A percentile compares a stretch with the other conserved stretches of the same genome.
Evolutionary conservation across 2,113 vertebrate species (phyloP).

Genomic region (Eubucco bourcierii): DNA sequence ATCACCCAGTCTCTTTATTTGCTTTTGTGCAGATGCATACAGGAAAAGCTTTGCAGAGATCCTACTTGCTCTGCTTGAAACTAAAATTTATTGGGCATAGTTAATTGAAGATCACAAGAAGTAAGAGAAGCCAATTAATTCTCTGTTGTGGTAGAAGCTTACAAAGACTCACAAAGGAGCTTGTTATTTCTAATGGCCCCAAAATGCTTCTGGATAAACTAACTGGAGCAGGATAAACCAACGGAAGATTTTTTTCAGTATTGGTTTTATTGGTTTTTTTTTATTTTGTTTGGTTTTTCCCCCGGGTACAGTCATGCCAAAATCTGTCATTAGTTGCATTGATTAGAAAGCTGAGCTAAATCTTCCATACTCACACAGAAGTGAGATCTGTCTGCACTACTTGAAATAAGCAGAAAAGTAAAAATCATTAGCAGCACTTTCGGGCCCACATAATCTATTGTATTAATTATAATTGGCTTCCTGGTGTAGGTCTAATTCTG

Average conservation of each 20-base stretch:
- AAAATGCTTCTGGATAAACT: not conserved
- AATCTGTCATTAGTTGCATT: not conserved
- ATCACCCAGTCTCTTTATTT: not conserved
- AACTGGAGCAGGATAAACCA: not conserved
- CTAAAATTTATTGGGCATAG: not conserved
- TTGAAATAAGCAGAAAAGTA: not conserved
- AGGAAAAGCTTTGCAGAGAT: not conserved
- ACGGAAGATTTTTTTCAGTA: not conserved
- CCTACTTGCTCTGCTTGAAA: not conserved
- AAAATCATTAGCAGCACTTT: not conserved
- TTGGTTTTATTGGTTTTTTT: too few relatives aligned
- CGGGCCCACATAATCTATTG: not conserved
- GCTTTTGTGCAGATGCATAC: not conserved
- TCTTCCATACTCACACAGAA: not conserved
- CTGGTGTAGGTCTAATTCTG: not conserved
- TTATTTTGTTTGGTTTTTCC: not conserved
- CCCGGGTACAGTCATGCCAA: not conserved
- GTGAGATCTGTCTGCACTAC: not conserved
- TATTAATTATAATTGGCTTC: not conserved
- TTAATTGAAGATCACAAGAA: not conserved
- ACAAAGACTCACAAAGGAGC: not conserved
- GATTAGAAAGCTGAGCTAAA: not conserved
- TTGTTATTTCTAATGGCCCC: not conserved
- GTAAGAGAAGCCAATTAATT: not conserved
- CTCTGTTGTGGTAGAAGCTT: not conserved